Evolutionary conservation across 2,113 vertebrate species (phyloP).

Genomic region (Phylloscopus trochilus): DNA sequence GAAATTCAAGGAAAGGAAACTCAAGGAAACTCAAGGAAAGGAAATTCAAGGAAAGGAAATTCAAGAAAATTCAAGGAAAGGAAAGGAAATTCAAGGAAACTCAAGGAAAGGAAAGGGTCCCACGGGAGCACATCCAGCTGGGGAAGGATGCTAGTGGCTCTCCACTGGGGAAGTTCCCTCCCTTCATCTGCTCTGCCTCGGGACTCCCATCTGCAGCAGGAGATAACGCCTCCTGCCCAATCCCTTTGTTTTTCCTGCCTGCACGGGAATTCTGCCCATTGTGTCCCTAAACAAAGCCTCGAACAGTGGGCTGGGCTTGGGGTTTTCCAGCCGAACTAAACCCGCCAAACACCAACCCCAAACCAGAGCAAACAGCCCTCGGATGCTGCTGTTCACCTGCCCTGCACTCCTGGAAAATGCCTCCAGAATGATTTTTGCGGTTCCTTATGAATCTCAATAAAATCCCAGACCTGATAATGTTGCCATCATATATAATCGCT

Average conservation of each 20-base stretch:
- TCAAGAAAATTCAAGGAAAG: no score
- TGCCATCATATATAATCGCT: not conserved
- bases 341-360: not conserved
- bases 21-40: no score
- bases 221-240: not conserved
- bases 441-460: not conserved
- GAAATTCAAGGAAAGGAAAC: not conserved
- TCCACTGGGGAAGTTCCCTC: not conserved
- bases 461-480: not conserved
- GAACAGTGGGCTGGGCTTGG: not conserved
- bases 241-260: not conserved
- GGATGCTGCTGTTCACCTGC: not conserved
- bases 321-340: not conserved
- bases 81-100: not conserved
- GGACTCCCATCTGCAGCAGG: not conserved
- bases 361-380: not conserved
- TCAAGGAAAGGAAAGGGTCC: not conserved
- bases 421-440: not conserved
- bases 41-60: no score
- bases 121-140: fast-evolving
- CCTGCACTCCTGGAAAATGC: not conserved
- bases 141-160: not conserved
- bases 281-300: not conserved
- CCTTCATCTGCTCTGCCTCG: not conserved
- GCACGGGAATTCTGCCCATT: not conserved